phyloP scores from a whole-genome alignment of 2,113 vertebrate genomes.

The Bagarius yarrelli region DNA sequence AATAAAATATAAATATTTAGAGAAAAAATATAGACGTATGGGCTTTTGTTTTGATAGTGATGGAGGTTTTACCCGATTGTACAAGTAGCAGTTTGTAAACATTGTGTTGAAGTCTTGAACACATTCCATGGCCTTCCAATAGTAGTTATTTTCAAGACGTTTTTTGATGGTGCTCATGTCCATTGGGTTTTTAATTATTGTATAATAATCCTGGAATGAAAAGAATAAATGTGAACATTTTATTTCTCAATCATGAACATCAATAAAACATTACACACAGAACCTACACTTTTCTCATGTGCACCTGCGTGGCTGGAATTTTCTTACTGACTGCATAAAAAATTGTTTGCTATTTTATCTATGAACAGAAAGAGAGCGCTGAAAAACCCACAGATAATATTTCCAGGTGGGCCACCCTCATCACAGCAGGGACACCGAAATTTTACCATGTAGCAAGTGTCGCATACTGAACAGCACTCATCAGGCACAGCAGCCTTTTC shows the following conservation, averaged over 20 bases:
- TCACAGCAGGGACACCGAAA: neutral
- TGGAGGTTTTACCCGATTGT: conserved; percentile 79
- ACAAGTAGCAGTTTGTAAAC: conserved; percentile 91
- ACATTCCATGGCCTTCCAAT: conserved; percentile 82
- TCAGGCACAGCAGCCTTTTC: neutral
- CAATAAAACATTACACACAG: neutral
- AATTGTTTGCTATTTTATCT: neutral
- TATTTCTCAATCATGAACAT: neutral
- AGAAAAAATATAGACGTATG: neutral
- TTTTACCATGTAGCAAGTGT: neutral
- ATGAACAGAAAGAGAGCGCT: neutral
- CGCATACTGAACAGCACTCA: neutral
- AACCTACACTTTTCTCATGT: neutral
- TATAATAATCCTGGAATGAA: conserved; percentile 87
- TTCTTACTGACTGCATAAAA: neutral
- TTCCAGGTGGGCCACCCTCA: neutral
- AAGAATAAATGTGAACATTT: neutral
- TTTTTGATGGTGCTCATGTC: conserved; percentile 88
- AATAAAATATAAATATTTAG: neutral
- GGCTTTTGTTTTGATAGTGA: neutral
- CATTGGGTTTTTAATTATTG: conserved; percentile 88
- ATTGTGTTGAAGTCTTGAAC: conserved; percentile 86
- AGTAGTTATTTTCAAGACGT: conserved; percentile 87
- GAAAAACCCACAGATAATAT: no score
- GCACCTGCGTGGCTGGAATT: neutral